These are phyloP conservation scores for Leptatherina wallacei DNA, from an alignment of 2,797 vertebrate genomes.

Conservation along the genomic window DNA sequence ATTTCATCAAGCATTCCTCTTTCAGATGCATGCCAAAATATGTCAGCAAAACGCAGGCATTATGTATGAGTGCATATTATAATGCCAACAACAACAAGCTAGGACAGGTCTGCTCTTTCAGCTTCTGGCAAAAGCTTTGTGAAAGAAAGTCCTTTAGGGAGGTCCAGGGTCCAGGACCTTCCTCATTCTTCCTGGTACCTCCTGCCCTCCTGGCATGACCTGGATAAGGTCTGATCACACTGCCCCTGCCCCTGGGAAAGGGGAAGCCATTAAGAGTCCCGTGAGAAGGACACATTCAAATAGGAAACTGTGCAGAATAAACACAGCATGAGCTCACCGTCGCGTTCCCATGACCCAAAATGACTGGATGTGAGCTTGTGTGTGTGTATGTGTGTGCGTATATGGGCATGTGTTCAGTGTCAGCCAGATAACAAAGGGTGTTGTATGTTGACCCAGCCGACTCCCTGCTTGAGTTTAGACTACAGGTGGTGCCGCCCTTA, in stretches of 20 bases:
- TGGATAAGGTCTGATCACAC: slow-evolving; percentile 66
- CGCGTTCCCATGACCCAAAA: slow-evolving; percentile 80
- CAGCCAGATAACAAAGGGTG: slow-evolving; percentile 66
- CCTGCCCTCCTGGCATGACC: slow-evolving; percentile 71
- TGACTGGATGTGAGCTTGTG: slow-evolving; percentile 68
- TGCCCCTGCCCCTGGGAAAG: slow-evolving; percentile 80
- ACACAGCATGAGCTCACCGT: slow-evolving; percentile 70
- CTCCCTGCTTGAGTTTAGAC: slow-evolving; percentile 57
- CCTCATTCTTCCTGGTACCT: slow-evolving; percentile 62
- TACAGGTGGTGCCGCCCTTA: slow-evolving; percentile 37
- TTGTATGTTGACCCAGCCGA: slow-evolving; percentile 54
- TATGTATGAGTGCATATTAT: slow-evolving; percentile 17
- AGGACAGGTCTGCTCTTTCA: slow-evolving; percentile 29
- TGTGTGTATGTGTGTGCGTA: slow-evolving; percentile 56
- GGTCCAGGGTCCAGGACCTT: slow-evolving; percentile 25
- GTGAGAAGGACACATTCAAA: slow-evolving; percentile 81
- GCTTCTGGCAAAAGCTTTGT: slow-evolving; percentile 48
- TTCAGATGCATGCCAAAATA: slow-evolving; percentile 12
- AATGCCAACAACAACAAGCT: slow-evolving; percentile 35
- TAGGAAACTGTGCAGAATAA: slow-evolving; percentile 83
- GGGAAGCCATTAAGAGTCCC: slow-evolving; percentile 84
- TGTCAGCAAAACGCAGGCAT: slow-evolving; percentile 17
- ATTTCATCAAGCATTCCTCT: slow-evolving; percentile 12
- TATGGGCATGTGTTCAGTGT: slow-evolving; percentile 61
- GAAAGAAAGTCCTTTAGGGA: slow-evolving; percentile 41